These are phyloP conservation scores for Acrobasis consociella DNA, from an alignment of 2,888 invertebrate genomes.

Conservation along the genomic window DNA sequence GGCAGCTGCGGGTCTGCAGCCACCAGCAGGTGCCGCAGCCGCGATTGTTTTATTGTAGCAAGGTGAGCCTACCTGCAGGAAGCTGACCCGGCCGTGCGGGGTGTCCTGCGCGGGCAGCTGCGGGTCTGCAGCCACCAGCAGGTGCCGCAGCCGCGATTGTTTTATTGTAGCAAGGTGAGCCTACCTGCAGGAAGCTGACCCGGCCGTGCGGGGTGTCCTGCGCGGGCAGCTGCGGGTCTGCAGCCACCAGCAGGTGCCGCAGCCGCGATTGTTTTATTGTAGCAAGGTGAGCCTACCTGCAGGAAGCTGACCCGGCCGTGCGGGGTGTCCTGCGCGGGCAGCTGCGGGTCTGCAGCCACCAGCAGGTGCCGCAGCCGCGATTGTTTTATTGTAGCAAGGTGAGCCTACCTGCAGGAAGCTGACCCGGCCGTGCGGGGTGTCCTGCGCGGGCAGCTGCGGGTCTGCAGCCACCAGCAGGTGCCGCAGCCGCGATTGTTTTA, in stretches of 20 bases:
- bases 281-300: constrained; percentile 69
- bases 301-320: constrained; percentile 90
- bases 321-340: constrained; percentile 86
- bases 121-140: constrained; percentile 93
- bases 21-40: constrained; percentile 89
- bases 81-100: constrained; percentile 89
- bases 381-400: too few species aligned
- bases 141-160: constrained; percentile 83
- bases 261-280: too few species aligned
- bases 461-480: constrained; percentile 95
- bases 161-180: too few species aligned
- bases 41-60: too few species aligned
- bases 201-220: constrained; percentile 88
- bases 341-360: constrained; percentile 91
- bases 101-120: constrained; percentile 87
- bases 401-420: constrained; percentile 84
- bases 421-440: constrained; percentile 89
- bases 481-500: constrained; percentile 51
- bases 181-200: constrained; percentile 87
- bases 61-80: constrained; percentile 82
- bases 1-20: constrained; percentile 91
- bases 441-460: constrained; percentile 86
- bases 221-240: constrained; percentile 89
- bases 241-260: constrained; percentile 91
- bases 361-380: constrained; percentile 86